Percentiles rank a stretch among this genome's conserved stretches.
Conservation (phyloP, 2,888 invertebrate species). For the Lepidochitona cinerea region DNA sequence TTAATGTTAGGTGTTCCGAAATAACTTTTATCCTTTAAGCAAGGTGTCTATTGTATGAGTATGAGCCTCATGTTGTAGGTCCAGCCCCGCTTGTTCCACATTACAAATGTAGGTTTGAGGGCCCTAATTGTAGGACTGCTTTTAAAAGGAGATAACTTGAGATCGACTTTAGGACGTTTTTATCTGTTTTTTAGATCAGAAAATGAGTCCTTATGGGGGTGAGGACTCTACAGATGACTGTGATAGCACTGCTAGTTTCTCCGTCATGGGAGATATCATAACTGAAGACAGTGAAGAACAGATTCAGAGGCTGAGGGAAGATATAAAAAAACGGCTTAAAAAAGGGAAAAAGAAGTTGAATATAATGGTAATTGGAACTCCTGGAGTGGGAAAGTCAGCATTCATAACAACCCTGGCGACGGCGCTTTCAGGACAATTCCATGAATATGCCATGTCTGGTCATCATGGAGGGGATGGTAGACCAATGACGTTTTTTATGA, state of each 20-base stretch:
- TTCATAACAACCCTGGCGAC: constrained; percentile 21
- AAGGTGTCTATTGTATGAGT: no score
- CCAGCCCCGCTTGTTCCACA: no score
- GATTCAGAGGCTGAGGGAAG: not conserved
- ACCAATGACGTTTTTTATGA: not conserved
- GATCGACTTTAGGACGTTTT: no score
- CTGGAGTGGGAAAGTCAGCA: constrained; percentile 23
- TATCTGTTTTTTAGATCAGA: no score
- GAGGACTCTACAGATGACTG: not conserved
- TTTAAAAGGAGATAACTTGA: no score
- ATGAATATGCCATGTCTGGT: constrained; percentile 18
- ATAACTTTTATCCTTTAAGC: no score
- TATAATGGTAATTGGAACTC: not conserved
- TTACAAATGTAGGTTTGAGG: no score
- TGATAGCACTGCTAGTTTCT: not conserved
- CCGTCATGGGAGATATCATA: not conserved
- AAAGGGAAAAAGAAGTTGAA: not conserved
- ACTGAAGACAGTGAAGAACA: not conserved
- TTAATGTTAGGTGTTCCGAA: no score
- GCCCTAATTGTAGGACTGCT: no score
- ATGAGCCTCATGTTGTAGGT: no score
- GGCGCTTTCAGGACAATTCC: constrained; percentile 15
- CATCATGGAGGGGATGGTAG: not conserved
- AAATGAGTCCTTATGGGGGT: no score
- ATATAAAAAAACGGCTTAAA: not conserved